These are phyloP conservation scores for Conus betulinus DNA, from an alignment of 1,140 invertebrate species.

Conservation along the genomic window DNA sequence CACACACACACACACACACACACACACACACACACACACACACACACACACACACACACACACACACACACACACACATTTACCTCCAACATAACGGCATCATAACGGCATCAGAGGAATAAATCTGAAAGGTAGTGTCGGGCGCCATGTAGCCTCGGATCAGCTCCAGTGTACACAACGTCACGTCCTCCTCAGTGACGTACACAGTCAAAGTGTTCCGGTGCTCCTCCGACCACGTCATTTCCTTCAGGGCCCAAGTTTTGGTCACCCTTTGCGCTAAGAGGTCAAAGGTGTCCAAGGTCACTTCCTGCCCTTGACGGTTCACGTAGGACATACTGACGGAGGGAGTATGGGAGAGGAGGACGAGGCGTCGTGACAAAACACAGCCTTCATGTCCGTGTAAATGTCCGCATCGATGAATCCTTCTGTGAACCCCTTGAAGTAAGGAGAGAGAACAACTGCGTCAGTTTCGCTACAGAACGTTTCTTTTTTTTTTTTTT, in stretches of 20 bases:
- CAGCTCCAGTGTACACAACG: neutral
- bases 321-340: neutral
- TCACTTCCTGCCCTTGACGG: neutral
- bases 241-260: conserved; percentile 15
- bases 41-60: no score
- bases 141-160: neutral
- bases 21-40: no score
- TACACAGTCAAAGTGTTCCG: neutral
- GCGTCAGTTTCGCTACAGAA: no score
- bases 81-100: neutral
- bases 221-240: conserved; percentile 27
- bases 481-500: no score
- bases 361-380: neutral
- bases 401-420: conserved; percentile 23
- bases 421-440: conserved; percentile 3
- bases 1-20: no score
- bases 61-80: no score
- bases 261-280: neutral
- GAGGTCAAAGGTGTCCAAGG: neutral
- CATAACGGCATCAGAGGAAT: neutral
- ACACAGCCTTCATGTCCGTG: neutral
- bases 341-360: neutral
- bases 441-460: neutral
- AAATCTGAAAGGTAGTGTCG: neutral
- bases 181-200: neutral